Conservation (phyloP, 2,888 invertebrate species). For the Strigamia transsilvanica region DNA sequence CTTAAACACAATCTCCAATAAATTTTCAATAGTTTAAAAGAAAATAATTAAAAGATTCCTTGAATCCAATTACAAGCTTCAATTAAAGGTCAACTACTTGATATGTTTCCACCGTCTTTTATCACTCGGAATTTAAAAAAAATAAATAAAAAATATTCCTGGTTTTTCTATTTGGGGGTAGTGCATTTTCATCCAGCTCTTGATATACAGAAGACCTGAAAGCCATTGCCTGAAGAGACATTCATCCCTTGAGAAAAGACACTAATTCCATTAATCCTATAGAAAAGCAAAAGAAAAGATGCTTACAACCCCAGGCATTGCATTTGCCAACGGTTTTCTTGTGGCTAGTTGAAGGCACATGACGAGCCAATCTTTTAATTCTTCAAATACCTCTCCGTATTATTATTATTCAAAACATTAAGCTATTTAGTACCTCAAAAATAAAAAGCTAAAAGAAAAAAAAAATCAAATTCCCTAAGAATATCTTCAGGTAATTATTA, state of each 20-base stretch:
- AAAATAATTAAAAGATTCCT: neutral
- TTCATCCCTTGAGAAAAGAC: conserved; percentile 46
- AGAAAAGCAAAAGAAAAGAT: conserved; percentile 48
- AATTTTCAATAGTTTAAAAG: neutral
- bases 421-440: neutral
- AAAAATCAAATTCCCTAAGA: neutral
- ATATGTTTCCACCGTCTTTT: neutral
- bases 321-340: conserved; percentile 46
- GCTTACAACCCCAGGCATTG: conserved; percentile 40
- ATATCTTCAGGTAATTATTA: neutral
- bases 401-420: neutral
- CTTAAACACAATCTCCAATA: neutral
- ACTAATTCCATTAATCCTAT: conserved; percentile 49
- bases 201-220: conserved; percentile 41
- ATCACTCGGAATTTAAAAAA: neutral
- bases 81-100: conserved; percentile 16
- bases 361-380: conserved; percentile 38
- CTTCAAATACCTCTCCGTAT: neutral
- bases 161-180: neutral
- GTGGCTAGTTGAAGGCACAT: conserved; percentile 35
- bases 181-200: conserved; percentile 31
- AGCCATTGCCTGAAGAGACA: conserved; percentile 47
- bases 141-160: no score
- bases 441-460: neutral
- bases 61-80: conserved; percentile 12